A percentile compares a stretch with the other conserved stretches of the same genome.
Conservation (phyloP, 2,113 vertebrate genomes). For the Ibidorhyncha struthersii region DNA sequence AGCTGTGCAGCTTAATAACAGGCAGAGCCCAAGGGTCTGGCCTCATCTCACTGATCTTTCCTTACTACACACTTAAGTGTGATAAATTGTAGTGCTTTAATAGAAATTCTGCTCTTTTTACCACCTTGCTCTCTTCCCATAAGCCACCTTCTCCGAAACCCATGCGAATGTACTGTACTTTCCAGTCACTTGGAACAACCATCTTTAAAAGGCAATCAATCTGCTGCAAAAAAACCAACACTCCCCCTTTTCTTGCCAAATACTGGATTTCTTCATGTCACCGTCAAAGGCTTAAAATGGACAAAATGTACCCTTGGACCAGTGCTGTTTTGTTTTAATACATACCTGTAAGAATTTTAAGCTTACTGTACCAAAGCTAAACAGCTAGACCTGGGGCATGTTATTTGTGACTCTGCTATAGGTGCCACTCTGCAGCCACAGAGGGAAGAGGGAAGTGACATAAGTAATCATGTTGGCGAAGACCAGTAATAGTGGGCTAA, state of each 20-base stretch:
- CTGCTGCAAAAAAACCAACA: neutral
- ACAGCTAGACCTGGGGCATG: rapidly evolving
- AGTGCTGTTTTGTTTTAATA: neutral
- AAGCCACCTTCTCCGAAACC: neutral
- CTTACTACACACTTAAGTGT: neutral
- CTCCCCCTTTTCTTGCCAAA: neutral
- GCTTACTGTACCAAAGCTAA: neutral
- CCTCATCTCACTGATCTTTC: neutral
- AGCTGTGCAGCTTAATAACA: neutral
- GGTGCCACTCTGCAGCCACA: neutral
- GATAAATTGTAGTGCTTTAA: neutral
- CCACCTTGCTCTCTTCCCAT: neutral
- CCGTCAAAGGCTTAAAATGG: neutral
- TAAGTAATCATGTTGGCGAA: neutral
- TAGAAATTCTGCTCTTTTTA: neutral
- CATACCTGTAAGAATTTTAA: neutral
- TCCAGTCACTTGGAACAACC: neutral
- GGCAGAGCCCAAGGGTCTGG: neutral
- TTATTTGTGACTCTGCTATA: neutral
- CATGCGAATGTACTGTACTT: neutral
- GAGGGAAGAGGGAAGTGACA: neutral
- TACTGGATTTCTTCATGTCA: neutral
- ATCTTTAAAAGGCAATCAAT: neutral
- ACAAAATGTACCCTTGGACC: neutral
- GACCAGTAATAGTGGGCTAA: neutral